Percentiles rank a stretch among this genome's conserved stretches.
Conservation (phyloP, 2,797 vertebrate genomes). For the Coranthus polyacanthus region DNA sequence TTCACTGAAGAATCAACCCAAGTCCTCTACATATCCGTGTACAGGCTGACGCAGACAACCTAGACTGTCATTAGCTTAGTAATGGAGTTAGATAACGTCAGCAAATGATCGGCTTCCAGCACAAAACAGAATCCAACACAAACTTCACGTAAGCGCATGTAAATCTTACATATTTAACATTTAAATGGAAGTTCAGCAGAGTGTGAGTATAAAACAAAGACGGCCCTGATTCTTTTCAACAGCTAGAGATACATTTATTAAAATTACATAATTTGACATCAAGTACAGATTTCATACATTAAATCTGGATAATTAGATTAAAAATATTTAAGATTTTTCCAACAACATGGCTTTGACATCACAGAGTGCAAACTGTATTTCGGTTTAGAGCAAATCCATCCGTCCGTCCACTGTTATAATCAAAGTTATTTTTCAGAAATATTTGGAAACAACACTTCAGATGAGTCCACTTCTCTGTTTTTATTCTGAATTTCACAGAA, state of each 20-base stretch:
- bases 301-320: slow-evolving; percentile 12
- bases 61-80: no score
- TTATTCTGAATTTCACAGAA: slow-evolving; percentile 6
- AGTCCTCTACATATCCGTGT: no score
- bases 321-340: slow-evolving; percentile 17
- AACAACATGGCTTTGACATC: slow-evolving; percentile 45
- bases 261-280: slow-evolving; percentile 47
- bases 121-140: no score
- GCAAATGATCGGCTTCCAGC: no score
- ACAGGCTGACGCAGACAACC: no score
- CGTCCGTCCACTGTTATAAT: background rate
- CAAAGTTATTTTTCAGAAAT: background rate
- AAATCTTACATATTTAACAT: background rate
- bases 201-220: no score
- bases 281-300: slow-evolving; percentile 46
- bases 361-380: background rate
- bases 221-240: background rate
- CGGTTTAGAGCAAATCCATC: background rate
- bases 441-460: background rate
- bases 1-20: no score
- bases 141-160: no score
- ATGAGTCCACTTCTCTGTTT: background rate
- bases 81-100: no score
- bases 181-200: no score
- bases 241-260: slow-evolving; percentile 33